phyloP scores from a whole-genome alignment of 1,140 invertebrate genomes.

The Periplaneta americana region DNA sequence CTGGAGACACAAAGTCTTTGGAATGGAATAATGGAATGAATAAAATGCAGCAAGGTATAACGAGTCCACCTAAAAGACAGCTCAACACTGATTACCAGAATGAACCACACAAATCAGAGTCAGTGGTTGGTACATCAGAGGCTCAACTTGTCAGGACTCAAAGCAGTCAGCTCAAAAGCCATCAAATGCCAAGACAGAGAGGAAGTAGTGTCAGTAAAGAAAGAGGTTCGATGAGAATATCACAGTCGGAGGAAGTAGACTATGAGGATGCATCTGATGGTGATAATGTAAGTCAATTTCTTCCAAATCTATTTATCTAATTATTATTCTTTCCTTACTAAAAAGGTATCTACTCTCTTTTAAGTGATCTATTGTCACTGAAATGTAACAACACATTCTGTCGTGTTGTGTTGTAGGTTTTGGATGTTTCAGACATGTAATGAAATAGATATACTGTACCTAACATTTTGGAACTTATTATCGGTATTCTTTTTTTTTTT shows the following conservation, averaged over 20 bases:
- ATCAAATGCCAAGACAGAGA: background rate
- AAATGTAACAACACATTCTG: no score
- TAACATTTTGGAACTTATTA: no score
- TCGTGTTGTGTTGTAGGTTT: no score
- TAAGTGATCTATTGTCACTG: no score
- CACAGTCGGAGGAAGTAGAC: background rate
- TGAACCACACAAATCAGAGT: background rate
- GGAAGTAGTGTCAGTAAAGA: background rate
- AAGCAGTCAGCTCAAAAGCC: background rate
- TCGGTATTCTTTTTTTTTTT: no score
- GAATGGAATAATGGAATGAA: background rate
- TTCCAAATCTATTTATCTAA: no score
- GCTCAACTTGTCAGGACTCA: background rate
- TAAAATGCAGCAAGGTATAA: background rate
- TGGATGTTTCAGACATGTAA: no score
- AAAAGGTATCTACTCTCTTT: no score
- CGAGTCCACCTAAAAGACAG: background rate
- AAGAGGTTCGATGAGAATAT: background rate
- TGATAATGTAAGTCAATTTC: background rate
- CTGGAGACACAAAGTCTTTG: background rate
- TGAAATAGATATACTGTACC: no score
- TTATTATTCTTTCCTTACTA: no score
- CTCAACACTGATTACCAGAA: background rate
- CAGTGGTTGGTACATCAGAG: background rate
- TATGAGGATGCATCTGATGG: background rate